These are phyloP conservation scores for Druon quercuslanigerum DNA, from an alignment of 1,140 invertebrate species.

Conservation along the genomic window DNA sequence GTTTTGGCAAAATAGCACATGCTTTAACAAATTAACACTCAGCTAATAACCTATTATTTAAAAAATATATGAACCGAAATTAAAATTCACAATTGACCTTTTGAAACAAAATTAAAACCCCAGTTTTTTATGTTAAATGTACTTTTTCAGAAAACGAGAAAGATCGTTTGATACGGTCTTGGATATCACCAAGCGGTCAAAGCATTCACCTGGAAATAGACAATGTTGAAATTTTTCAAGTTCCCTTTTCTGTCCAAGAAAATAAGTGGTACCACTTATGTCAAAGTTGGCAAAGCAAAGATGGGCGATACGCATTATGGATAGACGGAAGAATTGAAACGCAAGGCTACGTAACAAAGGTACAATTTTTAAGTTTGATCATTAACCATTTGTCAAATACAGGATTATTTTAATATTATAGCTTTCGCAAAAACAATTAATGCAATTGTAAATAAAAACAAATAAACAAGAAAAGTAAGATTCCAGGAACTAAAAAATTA, in stretches of 20 bases:
- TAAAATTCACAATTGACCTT: too few relatives aligned
- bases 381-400: too few relatives aligned
- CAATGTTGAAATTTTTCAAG: conserved; percentile 72
- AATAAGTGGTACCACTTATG: conserved; percentile 82
- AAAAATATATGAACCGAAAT: too few relatives aligned
- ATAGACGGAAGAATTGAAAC: conserved; percentile 76
- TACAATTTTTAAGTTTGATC: conserved; percentile 57
- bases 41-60: too few relatives aligned
- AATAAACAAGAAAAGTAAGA: too few relatives aligned
- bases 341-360: conserved; percentile 74
- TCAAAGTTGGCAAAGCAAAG: conserved; percentile 78
- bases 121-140: not conserved
- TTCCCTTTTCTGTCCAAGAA: conserved; percentile 71
- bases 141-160: conserved; percentile 76
- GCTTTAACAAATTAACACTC: too few relatives aligned
- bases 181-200: conserved; percentile 77
- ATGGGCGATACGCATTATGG: conserved; percentile 79
- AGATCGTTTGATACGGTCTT: conserved; percentile 78
- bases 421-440: not conserved
- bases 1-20: not conserved
- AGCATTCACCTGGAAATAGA: conserved; percentile 78
- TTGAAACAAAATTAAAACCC: too few relatives aligned
- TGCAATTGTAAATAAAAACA: too few relatives aligned
- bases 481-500: too few relatives aligned
- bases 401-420: too few relatives aligned